A percentile compares a stretch with the other conserved stretches of the same genome.
phyloP scores from a whole-genome alignment of 1,140 invertebrate species.

The Gonatopus flavifemur region DNA sequence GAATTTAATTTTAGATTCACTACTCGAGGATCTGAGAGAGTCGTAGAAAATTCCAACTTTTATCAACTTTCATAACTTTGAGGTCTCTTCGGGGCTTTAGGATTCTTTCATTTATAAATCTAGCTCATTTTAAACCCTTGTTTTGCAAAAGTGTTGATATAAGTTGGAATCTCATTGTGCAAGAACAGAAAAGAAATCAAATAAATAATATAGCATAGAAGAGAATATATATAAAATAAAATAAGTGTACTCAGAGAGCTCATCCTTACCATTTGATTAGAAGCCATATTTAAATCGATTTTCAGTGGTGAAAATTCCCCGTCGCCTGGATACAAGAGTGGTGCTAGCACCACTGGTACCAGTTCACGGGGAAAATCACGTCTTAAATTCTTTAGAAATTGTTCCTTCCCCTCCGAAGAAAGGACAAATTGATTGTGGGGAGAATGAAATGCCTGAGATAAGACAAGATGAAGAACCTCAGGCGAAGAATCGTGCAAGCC shows the following conservation, averaged over 20 bases:
- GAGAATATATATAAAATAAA: slow-evolving; percentile 1
- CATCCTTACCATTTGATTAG: slow-evolving; percentile 65
- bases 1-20: too few relatives aligned
- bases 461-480: slow-evolving; percentile 83
- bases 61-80: too few relatives aligned
- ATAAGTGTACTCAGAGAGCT: too few relatives aligned
- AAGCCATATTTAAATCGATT: slow-evolving; percentile 58
- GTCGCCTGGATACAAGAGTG: slow-evolving; percentile 79
- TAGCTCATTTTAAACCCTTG: too few relatives aligned
- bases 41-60: too few relatives aligned
- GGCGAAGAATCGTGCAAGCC: slow-evolving; percentile 85
- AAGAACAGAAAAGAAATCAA: neutral
- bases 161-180: slow-evolving; percentile 13
- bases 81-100: too few relatives aligned
- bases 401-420: slow-evolving; percentile 71
- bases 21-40: too few relatives aligned
- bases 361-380: slow-evolving; percentile 85
- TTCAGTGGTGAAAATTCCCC: slow-evolving; percentile 70
- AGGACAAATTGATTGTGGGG: slow-evolving; percentile 60
- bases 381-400: slow-evolving; percentile 78
- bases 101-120: too few relatives aligned
- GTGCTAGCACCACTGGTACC: slow-evolving; percentile 85
- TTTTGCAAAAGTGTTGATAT: too few relatives aligned
- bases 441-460: slow-evolving; percentile 65
- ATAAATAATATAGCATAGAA: neutral